phyloP scores from a whole-genome alignment of 2,797 vertebrate species.

The Meriones psammophilus region DNA sequence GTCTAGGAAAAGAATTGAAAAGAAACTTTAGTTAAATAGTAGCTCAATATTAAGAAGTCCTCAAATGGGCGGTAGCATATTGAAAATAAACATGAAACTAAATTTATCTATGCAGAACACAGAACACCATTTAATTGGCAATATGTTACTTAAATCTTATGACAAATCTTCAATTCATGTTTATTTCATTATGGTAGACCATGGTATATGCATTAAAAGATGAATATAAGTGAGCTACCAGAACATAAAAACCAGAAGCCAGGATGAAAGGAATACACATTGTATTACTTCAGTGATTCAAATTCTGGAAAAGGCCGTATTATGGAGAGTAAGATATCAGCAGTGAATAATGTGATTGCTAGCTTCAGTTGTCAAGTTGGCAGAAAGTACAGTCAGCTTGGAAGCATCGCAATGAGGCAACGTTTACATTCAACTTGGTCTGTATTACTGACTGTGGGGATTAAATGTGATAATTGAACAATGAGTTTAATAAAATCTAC shows the following conservation, averaged over 20 bases:
- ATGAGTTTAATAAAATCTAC: not conserved
- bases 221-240: not conserved
- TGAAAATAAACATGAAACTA: not conserved
- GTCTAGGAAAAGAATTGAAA: not conserved
- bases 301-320: not conserved
- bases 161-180: not conserved
- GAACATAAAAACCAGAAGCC: not conserved
- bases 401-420: too few relatives aligned
- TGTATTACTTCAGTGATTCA: not conserved
- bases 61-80: rapidly evolving
- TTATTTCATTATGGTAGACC: not conserved
- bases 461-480: too few relatives aligned
- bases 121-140: not conserved
- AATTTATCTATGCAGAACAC: not conserved
- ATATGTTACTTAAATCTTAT: not conserved
- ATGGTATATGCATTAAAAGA: not conserved
- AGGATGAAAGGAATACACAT: not conserved
- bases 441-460: too few relatives aligned
- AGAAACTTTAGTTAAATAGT: not conserved
- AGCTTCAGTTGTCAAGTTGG: not conserved
- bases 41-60: not conserved
- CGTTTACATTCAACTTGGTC: not conserved
- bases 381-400: not conserved
- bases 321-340: not conserved
- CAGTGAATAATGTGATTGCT: too few relatives aligned